Base-by-base conservation (phyloP, 2,797 vertebrate genomes). In the Cossypha niveicapilla region DNA sequence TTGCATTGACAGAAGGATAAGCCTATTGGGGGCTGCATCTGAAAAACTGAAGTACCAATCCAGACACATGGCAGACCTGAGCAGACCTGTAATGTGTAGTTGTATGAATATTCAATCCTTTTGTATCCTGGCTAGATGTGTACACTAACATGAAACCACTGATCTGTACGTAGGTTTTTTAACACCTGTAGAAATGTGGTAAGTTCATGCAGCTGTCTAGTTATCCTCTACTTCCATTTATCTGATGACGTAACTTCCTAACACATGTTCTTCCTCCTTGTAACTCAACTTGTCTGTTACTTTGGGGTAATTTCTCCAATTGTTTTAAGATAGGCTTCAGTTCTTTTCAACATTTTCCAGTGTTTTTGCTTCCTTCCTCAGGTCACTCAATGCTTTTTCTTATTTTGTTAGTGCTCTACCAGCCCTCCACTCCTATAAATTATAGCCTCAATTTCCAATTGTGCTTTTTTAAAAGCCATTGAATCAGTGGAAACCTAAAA, bases 331-430 rank as follows among this genome's bases (percentile, higher is more conserved):
- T 24, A 58, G 1, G 17, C 28, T 93, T 72, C 54, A 54, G 4
- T 47, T 73, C 6, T 62, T 83, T 66, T 63, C 25, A 66, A 41
- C 7, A 18, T 60, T 76, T 84, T 70, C 32, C 1, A 3, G 5
- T 25, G 27, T 18, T 81, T 86, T 63, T 75, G 1, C 32, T 90
- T 95, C 62, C 66, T 94, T 66, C 66, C 88, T 71, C 72, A 39
- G 19, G 32, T 75, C 35, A 58, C 11, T 75, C 30, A 67, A 4
- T 34, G 39, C 13, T 78, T 90, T 78, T 91, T 80, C 50, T 86
- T 75, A 25, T 34, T 66, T 79, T 65, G 15, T 73, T 54, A 56
- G 56, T 41, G 18, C 6, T 70, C 16, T 75, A 21, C 18, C 28
- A 15, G 32, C 21, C 72, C 17, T 65, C 45, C 4, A 18, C 4